Evolutionary conservation across 2,113 vertebrate species (phyloP), one percentile per base, ranked within the genome.

Genomic region (Piaya cayana): DNA sequence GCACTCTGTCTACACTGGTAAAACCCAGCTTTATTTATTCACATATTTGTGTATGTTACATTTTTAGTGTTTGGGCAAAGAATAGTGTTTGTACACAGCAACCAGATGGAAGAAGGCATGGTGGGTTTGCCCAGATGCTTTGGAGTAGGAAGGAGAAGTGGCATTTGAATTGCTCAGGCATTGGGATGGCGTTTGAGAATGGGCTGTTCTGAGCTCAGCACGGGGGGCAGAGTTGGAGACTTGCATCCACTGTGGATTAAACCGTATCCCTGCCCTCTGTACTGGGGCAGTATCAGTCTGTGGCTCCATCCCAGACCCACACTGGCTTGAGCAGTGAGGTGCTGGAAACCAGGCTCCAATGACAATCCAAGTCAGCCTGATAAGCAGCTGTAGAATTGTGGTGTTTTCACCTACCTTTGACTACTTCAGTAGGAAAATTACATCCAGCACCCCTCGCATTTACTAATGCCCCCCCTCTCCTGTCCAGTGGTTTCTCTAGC

Each of bases 221-320:
- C 6, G 11, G 23, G 39, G 30, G 88, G 32, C 42, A 36, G n/a
- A 69, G 30, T 17, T 62, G 79, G 58, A 12, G 2, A 3, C 50
- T 22, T 70, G 2, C 9, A 21, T 5, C 12, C 29, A 20, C 30
- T 36, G 36, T 9, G 19, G 14, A 11, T 39, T 30, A 47, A 49
- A 17, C 23, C 1, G 3, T 80, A 14, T 37, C 27, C 42, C 18
- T 69, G 60, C 47, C 25, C 27, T 37, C 62, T 69, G 36, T 60
- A 22, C 50, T 62, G 65, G 36, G 69, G 23, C 0, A 0, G 1
- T 15, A 6, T 18, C n/a, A 81, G 69, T 59, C 64, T 52, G 39
- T 5, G 1, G 8, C 22, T 8, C 42, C 34, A 27, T 63, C 52
- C 63, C 58, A 59, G 45, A n/a, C 11, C 47, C 23, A 32, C 25